Conservation (phyloP, 2,888 invertebrate species). For the Pachycephus smyrnensis region DNA sequence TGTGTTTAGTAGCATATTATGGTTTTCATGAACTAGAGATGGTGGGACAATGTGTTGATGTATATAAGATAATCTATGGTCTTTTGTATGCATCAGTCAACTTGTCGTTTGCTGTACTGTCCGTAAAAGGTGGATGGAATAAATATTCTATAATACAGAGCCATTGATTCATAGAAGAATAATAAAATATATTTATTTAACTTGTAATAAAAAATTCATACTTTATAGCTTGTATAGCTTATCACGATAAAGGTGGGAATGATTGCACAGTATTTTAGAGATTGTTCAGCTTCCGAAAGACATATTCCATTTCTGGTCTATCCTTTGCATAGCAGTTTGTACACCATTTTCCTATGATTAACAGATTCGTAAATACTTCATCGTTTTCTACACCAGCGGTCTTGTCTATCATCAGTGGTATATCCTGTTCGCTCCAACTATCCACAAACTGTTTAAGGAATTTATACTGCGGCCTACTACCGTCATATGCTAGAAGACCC, state of each 20-base stretch:
- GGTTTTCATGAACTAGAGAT: background rate
- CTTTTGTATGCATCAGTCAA: background rate
- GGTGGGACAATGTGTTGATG: background rate
- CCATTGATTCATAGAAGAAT: background rate
- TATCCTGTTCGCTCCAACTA: conserved; percentile 57
- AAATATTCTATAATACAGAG: background rate
- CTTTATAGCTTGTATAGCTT: background rate
- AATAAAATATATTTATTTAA: background rate
- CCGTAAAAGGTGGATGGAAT: background rate
- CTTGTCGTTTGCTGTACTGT: background rate
- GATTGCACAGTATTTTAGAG: conserved; percentile 35
- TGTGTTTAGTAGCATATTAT: background rate
- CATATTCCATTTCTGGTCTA: conserved; percentile 82
- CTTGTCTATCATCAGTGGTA: conserved; percentile 66
- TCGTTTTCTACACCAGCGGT: conserved; percentile 68
- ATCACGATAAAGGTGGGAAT: background rate
- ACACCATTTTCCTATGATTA: conserved; percentile 78
- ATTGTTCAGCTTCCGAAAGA: conserved; percentile 69
- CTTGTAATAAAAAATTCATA: background rate
- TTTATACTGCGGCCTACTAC: conserved; percentile 67
- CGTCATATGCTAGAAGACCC: conserved; percentile 74
- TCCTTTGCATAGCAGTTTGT: conserved; percentile 74
- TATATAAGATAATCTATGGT: background rate
- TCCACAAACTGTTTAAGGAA: conserved; percentile 75
- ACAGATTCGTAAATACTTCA: conserved; percentile 71